Base-by-base conservation (phyloP, 2,797 vertebrate species). In the Sebastes wilsoni region DNA sequence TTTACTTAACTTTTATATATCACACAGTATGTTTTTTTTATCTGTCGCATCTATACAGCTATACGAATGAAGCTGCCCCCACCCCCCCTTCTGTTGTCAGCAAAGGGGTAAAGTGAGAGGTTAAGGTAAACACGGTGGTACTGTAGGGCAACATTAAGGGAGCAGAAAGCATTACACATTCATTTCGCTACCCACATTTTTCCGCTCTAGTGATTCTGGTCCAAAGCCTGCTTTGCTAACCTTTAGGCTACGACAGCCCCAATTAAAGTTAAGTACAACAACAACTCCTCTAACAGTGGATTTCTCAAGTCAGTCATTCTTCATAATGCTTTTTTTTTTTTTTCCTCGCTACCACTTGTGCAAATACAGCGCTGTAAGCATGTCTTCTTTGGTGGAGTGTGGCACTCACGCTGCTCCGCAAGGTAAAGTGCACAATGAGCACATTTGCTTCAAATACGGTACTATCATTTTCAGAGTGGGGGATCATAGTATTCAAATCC, bases 401-500 rank as follows among this genome's bases (percentile, higher is more conserved):
- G 89, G 83, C 81, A 86, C 90, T 89, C 87, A 68, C 20, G 79
- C 89, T 87, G 81, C 85, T 90, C 86, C 59, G 23, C 79, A 61
- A 92, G 90, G 88, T 93, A 90, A 95, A 94, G 93, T 91, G 92
- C 90, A 93, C 92, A 93, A 94, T 91, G 90, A 90, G 93, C 92
- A 93, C 87, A 93, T 93, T 93, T 89, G 77, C 89, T 91, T 94
- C 90, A 92, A 93, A 94, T 90, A 90, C 79, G 32, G 74, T 59
- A 78, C 91, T 94, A 93, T 93, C 92, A 77, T 92, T 96, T 94
- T 94, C 93, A 90, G 91, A 93, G 90, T 82, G 77, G 83, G 84
- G 91, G 95, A 95, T 94, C 94, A 95, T 95, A 94, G 94, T 95
- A 95, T 96, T 96, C 92, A 96, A 96, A 96, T 96, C 93, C 90